Evolutionary conservation across 2,113 vertebrate species (phyloP).

Genomic region (Dermatemys mawii): DNA sequence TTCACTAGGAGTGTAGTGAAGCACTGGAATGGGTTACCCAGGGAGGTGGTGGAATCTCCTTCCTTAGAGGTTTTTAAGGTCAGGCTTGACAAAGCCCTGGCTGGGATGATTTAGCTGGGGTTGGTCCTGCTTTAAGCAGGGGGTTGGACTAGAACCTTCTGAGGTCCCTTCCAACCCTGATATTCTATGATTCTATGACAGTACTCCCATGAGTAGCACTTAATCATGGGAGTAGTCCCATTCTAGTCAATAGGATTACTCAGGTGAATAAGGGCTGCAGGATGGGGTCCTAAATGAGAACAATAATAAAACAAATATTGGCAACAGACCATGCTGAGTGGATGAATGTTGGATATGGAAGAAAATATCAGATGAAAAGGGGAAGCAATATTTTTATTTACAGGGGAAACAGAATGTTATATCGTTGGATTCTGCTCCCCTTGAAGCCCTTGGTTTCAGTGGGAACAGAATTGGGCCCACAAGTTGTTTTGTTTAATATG

Average conservation of each 20-base stretch:
- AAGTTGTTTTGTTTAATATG: slow-evolving; percentile 22
- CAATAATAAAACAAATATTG: slow-evolving; percentile 44
- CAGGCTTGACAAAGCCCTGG: too few relatives aligned
- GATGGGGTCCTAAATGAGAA: slow-evolving; percentile 55
- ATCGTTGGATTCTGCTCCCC: slow-evolving; percentile 1
- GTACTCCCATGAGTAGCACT: not conserved
- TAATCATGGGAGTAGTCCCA: not conserved
- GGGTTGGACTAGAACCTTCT: too few relatives aligned
- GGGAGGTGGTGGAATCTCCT: too few relatives aligned
- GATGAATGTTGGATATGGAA: slow-evolving; percentile 43
- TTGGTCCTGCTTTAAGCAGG: too few relatives aligned
- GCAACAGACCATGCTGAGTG: slow-evolving; percentile 52
- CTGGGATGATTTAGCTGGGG: too few relatives aligned
- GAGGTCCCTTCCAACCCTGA: too few relatives aligned
- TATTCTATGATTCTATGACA: too few relatives aligned
- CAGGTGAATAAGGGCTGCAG: slow-evolving; percentile 15
- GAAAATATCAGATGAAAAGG: slow-evolving; percentile 41
- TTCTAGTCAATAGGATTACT: slow-evolving; percentile 17
- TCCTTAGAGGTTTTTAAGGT: too few relatives aligned
- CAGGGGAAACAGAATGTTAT: slow-evolving; percentile 40
- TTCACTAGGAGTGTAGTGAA: too few relatives aligned
- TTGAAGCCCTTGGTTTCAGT: slow-evolving; percentile 27
- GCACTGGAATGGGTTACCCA: too few relatives aligned
- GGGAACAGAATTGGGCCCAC: not conserved
- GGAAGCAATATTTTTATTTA: slow-evolving; percentile 52